Evolutionary conservation across 37 sponge, comb jelly and placozoan species (phyloP), one percentile per base, ranked within the genome.

Genomic region (Bolinopsis microptera): DNA sequence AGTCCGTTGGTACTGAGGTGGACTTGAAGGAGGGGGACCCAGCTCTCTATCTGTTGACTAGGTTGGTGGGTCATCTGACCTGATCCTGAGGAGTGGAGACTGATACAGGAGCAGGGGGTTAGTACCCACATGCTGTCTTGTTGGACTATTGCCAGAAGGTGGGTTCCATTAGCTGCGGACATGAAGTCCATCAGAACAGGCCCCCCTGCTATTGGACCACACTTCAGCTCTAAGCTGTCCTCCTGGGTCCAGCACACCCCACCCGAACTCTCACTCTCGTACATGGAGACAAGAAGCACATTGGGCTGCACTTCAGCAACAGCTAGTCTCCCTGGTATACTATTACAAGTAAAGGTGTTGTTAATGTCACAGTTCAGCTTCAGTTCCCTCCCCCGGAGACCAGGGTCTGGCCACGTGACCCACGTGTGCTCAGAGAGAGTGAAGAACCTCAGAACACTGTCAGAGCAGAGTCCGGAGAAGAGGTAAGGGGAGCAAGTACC

Each of bases 231-330:
- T 30, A 95, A 93, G 16, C 61, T 93, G 28, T 95, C 77, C 93
- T 96, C 96, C 38, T 95, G 95, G 5, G 75, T 30, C 97, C 97
- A 97, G 13, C 80, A 39, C 1, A 94, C 82, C 2, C 96, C 95
- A n/a, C 96, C 96, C 8, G 95, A 93, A 9, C 96, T 96, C 69
- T 96, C 96, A 68, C 97, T 96, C 93, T 97, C 96, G 95, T 94
- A 97, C 8, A 97, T 41, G 0, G 96, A 83, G 18, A 97, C 96
- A 24, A 94, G 35, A 27, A 94, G 92, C n/a, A 95, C 69, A 68
- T 92, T 5, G 23, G 34, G 8, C 16, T 33, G 3, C 9, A 35
- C 30, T 13, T 80, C 82, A 32, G 82, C 82, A 9, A 80, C 38
- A 35, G 82, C 82, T 23, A 80, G 82, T 33, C 82, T 80, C 23